Conservation (phyloP, 2,888 invertebrate genomes). For the Dryadula phaetusa region DNA sequence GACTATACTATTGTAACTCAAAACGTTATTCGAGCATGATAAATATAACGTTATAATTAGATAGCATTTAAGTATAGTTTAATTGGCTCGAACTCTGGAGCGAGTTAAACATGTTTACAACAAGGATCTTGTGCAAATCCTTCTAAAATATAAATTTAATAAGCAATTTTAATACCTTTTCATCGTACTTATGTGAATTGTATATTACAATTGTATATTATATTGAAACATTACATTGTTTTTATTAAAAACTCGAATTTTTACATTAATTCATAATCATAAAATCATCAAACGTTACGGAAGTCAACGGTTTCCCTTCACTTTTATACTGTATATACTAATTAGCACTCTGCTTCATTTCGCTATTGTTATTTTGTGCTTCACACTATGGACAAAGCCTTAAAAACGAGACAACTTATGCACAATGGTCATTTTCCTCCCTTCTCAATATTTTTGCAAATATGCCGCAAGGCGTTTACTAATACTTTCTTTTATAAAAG, state of each 20-base stretch:
- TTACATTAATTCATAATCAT: background rate
- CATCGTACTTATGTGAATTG: background rate
- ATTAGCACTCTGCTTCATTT: background rate
- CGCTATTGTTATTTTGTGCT: conserved; percentile 1
- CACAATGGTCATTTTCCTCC: conserved; percentile 13
- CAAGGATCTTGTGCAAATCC: background rate
- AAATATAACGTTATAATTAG: background rate
- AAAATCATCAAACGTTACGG: background rate
- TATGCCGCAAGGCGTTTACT: conserved; percentile 8
- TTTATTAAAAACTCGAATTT: too few relatives aligned
- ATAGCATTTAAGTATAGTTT: background rate
- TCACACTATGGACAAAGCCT: background rate
- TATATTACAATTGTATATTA: too few relatives aligned
- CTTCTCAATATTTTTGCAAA: background rate
- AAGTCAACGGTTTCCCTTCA: background rate
- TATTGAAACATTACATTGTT: too few relatives aligned
- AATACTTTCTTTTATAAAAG: background rate
- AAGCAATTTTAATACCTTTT: background rate
- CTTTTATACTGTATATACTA: background rate
- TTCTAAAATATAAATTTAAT: background rate
- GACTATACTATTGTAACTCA: conserved; percentile 15
- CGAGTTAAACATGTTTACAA: background rate
- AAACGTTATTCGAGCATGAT: background rate
- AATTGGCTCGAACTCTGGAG: background rate
- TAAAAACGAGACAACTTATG: background rate